Conservation (phyloP, 2,113 vertebrate genomes). For the Pachypanchax playfairii region DNA sequence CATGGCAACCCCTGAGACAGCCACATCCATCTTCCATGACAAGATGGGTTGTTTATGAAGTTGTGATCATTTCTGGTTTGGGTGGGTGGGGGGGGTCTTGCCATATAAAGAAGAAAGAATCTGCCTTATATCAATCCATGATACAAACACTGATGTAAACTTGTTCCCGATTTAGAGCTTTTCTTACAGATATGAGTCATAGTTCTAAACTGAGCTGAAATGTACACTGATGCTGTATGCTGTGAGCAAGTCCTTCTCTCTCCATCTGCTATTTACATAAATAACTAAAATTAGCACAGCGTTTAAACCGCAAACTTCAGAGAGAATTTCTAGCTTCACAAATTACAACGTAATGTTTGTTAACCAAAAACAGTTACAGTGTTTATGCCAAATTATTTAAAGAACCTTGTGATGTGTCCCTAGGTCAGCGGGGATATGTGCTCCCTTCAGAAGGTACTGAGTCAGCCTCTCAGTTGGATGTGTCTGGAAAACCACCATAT, state of each 20-base stretch:
- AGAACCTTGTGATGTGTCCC: too few relatives aligned
- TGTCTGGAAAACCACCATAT: too few relatives aligned
- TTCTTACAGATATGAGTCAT: conserved; percentile 32
- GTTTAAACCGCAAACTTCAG: neutral
- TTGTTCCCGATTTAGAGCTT: neutral
- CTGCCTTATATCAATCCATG: neutral
- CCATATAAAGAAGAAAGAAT: neutral
- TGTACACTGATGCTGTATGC: neutral
- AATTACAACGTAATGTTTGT: too few relatives aligned
- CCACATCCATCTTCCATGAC: conserved; percentile 18
- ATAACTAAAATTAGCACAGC: conserved; percentile 21
- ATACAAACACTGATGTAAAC: neutral
- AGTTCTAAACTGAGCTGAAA: conserved; percentile 15
- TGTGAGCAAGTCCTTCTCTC: neutral
- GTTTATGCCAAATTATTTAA: too few relatives aligned
- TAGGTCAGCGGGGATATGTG: too few relatives aligned
- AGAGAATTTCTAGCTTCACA: neutral
- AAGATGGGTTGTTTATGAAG: conserved; percentile 27
- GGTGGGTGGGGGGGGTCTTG: conserved; percentile 3
- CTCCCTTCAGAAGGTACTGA: too few relatives aligned
- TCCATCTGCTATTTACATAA: conserved; percentile 14
- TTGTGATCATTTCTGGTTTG: conserved; percentile 7
- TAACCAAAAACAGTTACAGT: too few relatives aligned
- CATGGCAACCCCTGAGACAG: conserved; percentile 43
- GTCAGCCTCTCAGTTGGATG: too few relatives aligned